Evolutionary conservation across 2,888 invertebrate species (phyloP).

Genomic region (Cosmopolites sordidus): DNA sequence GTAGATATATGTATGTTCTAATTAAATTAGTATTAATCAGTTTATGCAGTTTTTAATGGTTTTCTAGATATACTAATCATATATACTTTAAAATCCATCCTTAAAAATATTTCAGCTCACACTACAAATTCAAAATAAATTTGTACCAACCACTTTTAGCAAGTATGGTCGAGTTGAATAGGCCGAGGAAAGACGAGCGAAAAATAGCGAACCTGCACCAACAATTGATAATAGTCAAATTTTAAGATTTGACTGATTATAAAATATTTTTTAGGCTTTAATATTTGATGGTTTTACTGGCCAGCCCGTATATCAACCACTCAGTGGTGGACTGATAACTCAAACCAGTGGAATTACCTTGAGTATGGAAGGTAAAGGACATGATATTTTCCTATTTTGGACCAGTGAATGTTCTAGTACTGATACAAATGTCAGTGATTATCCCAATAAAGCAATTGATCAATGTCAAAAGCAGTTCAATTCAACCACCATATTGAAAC

Average conservation of each 20-base stretch:
- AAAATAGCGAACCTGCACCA: too few relatives aligned
- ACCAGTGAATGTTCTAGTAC: conserved; percentile 59
- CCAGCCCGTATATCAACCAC: conserved; percentile 55
- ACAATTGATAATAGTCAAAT: too few relatives aligned
- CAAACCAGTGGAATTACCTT: conserved; percentile 59
- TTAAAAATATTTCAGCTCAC: too few relatives aligned
- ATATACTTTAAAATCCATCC: too few relatives aligned
- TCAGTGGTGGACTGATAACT: conserved; percentile 58
- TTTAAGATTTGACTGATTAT: neutral
- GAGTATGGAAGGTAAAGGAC: conserved; percentile 59
- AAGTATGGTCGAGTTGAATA: too few relatives aligned
- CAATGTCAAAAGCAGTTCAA: conserved; percentile 55
- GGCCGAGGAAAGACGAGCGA: too few relatives aligned
- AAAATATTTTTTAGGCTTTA: conserved; percentile 46
- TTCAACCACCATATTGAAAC: conserved; percentile 60
- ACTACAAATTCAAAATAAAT: too few relatives aligned
- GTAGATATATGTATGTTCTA: too few relatives aligned
- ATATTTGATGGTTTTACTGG: conserved; percentile 62
- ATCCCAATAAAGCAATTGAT: conserved; percentile 22
- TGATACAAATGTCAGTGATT: conserved; percentile 21
- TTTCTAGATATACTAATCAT: too few relatives aligned
- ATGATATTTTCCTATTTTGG: conserved; percentile 77
- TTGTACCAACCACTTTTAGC: too few relatives aligned
- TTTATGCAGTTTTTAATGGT: too few relatives aligned
- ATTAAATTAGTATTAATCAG: too few relatives aligned